Evolutionary conservation across 53 echinoderm and acorn worm genomes (phyloP).

Genomic region (Temnopleurus reevesii): DNA sequence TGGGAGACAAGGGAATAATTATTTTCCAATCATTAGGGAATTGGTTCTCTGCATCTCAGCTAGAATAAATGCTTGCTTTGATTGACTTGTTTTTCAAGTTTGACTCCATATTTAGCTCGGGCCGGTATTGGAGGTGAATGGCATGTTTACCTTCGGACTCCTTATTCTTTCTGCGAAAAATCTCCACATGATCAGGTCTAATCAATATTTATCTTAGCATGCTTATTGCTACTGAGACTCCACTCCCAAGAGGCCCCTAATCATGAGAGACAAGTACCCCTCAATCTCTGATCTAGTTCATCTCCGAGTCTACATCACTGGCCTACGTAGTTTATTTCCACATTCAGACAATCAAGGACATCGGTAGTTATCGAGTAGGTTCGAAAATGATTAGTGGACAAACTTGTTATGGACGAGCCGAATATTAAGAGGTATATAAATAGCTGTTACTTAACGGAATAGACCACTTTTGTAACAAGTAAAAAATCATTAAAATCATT

Average conservation of each 20-base stretch:
- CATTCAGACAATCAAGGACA: too few species aligned
- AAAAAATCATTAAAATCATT: too few species aligned
- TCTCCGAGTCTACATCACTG: too few species aligned
- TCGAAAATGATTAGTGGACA: too few species aligned
- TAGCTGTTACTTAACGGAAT: too few species aligned
- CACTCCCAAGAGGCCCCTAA: background rate
- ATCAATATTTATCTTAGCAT: conserved; percentile 40
- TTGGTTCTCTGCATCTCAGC: background rate
- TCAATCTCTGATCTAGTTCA: background rate
- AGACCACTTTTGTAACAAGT: too few species aligned
- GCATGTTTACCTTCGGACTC: conserved; percentile 9
- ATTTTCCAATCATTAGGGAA: conserved; percentile 36
- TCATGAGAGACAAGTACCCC: background rate
- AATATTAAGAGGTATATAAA: too few species aligned
- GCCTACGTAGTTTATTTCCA: too few species aligned
- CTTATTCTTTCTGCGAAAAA: background rate
- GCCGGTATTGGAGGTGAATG: background rate
- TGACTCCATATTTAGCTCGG: conserved; percentile 38
- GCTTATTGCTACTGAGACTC: background rate
- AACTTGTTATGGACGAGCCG: too few species aligned
- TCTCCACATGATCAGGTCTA: conserved; percentile 19
- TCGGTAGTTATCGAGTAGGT: too few species aligned
- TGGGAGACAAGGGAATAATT: background rate
- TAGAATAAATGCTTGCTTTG: conserved; percentile 1
- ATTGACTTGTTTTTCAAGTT: conserved; percentile 47